Evolutionary conservation across 2,113 vertebrate genomes (phyloP), one percentile per base, ranked within the genome.

Genomic region (Semicossyphus pulcher): DNA sequence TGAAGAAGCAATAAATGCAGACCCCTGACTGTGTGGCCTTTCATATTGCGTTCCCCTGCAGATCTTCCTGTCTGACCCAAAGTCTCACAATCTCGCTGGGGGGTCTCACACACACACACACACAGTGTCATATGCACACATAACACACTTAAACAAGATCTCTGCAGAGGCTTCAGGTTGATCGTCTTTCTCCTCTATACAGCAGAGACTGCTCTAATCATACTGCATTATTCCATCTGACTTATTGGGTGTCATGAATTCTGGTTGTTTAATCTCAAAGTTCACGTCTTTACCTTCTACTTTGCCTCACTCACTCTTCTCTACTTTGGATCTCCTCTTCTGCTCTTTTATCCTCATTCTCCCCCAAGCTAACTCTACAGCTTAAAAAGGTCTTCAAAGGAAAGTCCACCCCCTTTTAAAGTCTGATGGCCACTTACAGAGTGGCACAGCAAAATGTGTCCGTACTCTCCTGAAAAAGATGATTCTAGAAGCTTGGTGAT

Each of bases 1-100:
- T 44, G 20, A 31, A 47, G 74, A 60, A 51, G 62, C 3, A 23
- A 64, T 60, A 47, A 75, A 49, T 32, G 51, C 28, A 72, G 85
- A 75, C 85, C 57, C 3, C 81, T 20, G 5, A 72, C 76, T 56
- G 84, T 18, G 41, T 68, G 62, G 74, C 78, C 74, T 86, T 84
- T 84, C 45, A 71, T 58, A 66, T 65, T 69, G 42, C 64, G 2
- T 44, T 65, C 52, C 44, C 34, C 1, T 2, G 31, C 49, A 51
- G 49, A 70, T 48, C 21, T 77, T 1, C 0, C 49, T 41, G 42
- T 51, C 53, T 26, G 3, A 20, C 36, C 76, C 52, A 70, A 73
- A 77, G 11, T 31, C 42, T 81, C 0, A 34, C 37, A 52, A 76
- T 61, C 47, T 47, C 31, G 1, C 54, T 53, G 3, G 71, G 76